Conservation (phyloP, 1,140 invertebrate species). For the Temnothorax curvispinosus region DNA sequence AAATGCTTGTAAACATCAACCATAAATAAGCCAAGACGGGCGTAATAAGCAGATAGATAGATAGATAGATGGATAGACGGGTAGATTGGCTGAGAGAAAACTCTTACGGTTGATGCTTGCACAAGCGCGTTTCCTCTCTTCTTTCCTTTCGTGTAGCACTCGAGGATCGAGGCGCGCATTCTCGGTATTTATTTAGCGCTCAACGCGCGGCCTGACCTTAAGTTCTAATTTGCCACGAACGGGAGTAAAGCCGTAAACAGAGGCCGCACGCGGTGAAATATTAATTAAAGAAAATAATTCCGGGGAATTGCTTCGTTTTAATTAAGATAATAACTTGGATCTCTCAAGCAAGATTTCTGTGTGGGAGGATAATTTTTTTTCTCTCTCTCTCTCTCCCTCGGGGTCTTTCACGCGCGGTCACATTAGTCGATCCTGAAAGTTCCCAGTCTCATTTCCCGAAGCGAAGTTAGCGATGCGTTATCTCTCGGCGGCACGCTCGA, state of each 20-base stretch:
- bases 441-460: conserved; percentile 13
- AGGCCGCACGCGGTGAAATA: conserved; percentile 1
- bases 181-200: conserved; percentile 7
- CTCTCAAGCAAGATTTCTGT: not conserved
- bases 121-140: not conserved
- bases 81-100: not conserved
- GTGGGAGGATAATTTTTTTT: not conserved
- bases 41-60: conserved; percentile 17
- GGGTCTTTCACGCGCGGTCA: not conserved
- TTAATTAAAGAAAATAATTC: conserved; percentile 37
- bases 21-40: conserved; percentile 22
- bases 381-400: not conserved
- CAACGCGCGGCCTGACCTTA: not conserved
- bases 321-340: conserved; percentile 29
- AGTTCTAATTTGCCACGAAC: conserved; percentile 29
- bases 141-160: conserved; percentile 21
- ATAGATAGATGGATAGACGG: not conserved
- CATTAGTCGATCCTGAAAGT: not conserved
- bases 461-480: conserved; percentile 18
- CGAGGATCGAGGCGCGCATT: conserved; percentile 3
- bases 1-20: not conserved
- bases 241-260: not conserved
- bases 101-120: not conserved
- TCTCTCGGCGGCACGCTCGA: conserved; percentile 45
- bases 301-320: conserved; percentile 13